Conservation (phyloP, 2,888 invertebrate genomes). For the Elegia similella region DNA sequence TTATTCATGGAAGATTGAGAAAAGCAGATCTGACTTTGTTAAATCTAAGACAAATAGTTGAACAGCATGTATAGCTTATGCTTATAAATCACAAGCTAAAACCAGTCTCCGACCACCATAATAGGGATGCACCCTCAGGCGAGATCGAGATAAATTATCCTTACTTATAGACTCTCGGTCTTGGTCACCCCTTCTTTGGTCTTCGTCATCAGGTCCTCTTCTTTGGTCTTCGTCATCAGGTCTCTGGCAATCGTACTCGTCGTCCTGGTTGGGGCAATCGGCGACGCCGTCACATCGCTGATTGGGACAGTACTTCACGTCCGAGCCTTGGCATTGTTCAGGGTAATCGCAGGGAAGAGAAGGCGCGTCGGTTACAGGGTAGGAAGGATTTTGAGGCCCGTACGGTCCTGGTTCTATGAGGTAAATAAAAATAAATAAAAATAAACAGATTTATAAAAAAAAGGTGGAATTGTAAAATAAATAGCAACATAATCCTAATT, state of each 20-base stretch:
- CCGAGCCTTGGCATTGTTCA: not conserved
- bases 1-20: too few relatives aligned
- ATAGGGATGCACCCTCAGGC: too few relatives aligned
- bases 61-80: too few relatives aligned
- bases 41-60: too few relatives aligned
- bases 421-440: slow-evolving; percentile 21
- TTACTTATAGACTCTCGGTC: not conserved
- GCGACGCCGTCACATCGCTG: not conserved
- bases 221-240: not conserved
- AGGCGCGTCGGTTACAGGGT: not conserved
- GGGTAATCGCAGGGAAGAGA: not conserved
- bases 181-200: too few relatives aligned
- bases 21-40: too few relatives aligned
- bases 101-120: too few relatives aligned
- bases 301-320: not conserved
- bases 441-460: not conserved
- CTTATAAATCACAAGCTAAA: too few relatives aligned
- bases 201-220: too few relatives aligned
- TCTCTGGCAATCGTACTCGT: not conserved
- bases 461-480: not conserved
- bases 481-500: too few relatives aligned
- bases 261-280: slow-evolving; percentile 5
- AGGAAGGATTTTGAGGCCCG: not conserved
- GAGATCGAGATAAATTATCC: not conserved
- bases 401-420: not conserved